Evolutionary conservation across 2,888 invertebrate species (phyloP).

Genomic region (Mythimna albipuncta): DNA sequence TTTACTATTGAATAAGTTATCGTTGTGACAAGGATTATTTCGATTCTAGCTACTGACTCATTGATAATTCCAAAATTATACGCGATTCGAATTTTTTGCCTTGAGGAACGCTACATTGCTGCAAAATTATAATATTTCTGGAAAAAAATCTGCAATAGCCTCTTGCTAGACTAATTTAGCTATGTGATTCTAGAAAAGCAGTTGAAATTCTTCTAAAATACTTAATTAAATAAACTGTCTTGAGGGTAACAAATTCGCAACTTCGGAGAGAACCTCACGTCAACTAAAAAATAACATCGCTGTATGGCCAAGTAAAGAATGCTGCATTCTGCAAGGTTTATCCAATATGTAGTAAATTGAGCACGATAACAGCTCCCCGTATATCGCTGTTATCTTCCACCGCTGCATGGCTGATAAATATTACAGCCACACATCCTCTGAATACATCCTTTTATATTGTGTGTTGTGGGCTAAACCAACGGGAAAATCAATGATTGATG

Average conservation of each 20-base stretch:
- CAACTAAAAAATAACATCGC: neutral
- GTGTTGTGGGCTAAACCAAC: constrained; percentile 34
- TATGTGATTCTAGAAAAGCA: neutral
- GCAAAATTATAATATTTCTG: neutral
- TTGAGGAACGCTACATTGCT: constrained; percentile 4
- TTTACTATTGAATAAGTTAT: constrained; percentile 27
- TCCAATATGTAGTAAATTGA: constrained; percentile 63
- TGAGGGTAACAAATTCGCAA: neutral
- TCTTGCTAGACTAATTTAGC: neutral
- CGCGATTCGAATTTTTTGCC: neutral
- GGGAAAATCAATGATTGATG: constrained; percentile 55
- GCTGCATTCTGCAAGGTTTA: constrained; percentile 45
- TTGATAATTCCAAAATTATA: constrained; percentile 12
- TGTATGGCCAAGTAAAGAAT: constrained; percentile 8
- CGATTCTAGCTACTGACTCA: constrained; percentile 14
- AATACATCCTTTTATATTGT: constrained; percentile 40
- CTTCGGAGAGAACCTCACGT: neutral
- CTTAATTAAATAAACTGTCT: neutral
- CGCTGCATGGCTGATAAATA: constrained; percentile 59
- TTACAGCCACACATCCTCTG: constrained; percentile 41
- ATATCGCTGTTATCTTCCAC: constrained; percentile 59
- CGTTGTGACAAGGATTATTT: neutral
- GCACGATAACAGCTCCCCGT: constrained; percentile 51
- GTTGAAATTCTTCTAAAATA: neutral
- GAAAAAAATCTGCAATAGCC: neutral